Evolutionary conservation across 2,113 vertebrate genomes (phyloP), one percentile per base, ranked within the genome.

Genomic region (Romanogobio albipinnatus): DNA sequence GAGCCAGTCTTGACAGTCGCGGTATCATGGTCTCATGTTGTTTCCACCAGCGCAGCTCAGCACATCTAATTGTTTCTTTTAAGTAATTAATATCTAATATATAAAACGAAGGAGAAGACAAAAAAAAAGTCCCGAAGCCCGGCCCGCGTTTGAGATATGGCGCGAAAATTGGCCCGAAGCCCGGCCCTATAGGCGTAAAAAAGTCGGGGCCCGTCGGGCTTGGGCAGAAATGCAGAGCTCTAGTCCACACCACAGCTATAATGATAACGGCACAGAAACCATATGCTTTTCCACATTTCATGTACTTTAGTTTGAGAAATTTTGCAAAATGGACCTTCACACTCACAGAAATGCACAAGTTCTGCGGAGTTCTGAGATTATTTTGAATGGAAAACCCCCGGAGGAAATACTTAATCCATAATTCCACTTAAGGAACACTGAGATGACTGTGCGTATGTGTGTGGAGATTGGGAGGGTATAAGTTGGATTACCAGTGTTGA

Each of bases 401-500:
- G 53, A 77, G 77, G n/a, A 61, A 79, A 86, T 10, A 14, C 73
- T 71, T 74, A 59, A 81, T 74, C 62, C 77, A 74, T 82, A 22
- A 84, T 71, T 56, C 43, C 66, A 77, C 61, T 76, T 77, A 49
- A 71, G 71, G 62, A 87, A 77, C 45, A 58, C 36, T 70, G n/a
- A 68, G 73, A 49, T 70, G 49, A 24, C 51, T 80, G 64, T 71
- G 29, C 58, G 49, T 70, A 47, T 58, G 45, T 84, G 61, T 80
- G 66, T 68, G 73, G 71, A 74, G 73, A 81, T 66, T 53, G 39
- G 76, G 81, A 68, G 64, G 6, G 19, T 51, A 89, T 78, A 43
- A 76, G 47, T 80, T 85, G 83, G 91, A 91, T 93, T 91, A 91
- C 82, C 86, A 83, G 78, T 53, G 76, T 51, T 85, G 86, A 86